Base-by-base conservation (phyloP, 2,888 invertebrate species). In the Smittia aterrima region DNA sequence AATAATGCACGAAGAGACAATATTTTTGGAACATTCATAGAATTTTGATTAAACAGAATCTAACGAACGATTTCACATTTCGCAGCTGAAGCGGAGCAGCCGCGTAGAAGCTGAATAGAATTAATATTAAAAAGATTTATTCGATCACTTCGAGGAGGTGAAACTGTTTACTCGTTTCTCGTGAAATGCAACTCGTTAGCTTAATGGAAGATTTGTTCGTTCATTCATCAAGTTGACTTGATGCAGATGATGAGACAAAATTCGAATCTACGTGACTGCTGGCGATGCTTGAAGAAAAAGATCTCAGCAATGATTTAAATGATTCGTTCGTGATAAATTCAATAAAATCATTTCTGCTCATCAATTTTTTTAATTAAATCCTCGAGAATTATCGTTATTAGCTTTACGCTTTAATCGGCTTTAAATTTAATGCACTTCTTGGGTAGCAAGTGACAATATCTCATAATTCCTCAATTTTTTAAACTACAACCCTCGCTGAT, bases 21-120 rank as follows among this genome's bases (percentile, higher is more conserved):
- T 74, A 74, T 74, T 74, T 74, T 74, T n/a, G 20, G 66, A 66
- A 74, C 74, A 74, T 74, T 74, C 32, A 64, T 47, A 66, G 74
- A 74, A 74, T 74, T 74, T 74, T 74, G 74, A 74, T 74, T 74
- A 74, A 66, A 72, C 16, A 64, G 66, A 27, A 66, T 66, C 40
- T 47, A 47, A 47, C 47, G 47, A 47, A 47, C 16, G 47, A 47
- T n/a, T 47, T 27, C 16, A 40, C 38, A 67, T 68, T 68, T 24
- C 40, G 68, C 68, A 22, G 68, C 25, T 24, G 47, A 53, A 47
- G 53, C 68, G 68, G 24, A 68, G 53, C 68, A 68, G 53, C 41
- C 32, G 11, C 47, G 47, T 47, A 47, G 47, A n/a, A 47, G 32
- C 32, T 32, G 32, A 32, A 32, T 32, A 32, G 32, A 47, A 47